Base-by-base conservation (phyloP, 2,113 vertebrate species). In the Illadopsis cleaveri region DNA sequence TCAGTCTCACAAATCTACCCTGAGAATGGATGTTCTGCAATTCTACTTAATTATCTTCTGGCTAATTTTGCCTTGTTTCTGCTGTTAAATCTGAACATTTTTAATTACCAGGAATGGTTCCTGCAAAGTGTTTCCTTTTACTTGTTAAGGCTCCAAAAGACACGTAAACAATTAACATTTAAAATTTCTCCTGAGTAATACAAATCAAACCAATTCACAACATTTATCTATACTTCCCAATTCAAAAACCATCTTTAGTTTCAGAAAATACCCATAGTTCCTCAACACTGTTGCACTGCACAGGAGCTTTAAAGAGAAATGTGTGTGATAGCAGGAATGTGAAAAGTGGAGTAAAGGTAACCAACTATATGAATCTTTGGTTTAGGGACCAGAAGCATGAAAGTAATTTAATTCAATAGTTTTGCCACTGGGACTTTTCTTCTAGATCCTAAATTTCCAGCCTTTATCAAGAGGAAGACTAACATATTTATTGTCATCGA, bases 21-120 rank as follows among this genome's bases (percentile, higher is more conserved):
- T 57, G 15, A 80, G 44, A 94, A 96, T 3, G 68, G 62, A 80
- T 85, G 84, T 33, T 91, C 33, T 82, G 37, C 19, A 86, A 69
- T 91, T 77, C 50, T 80, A 23, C 76, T 91, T 86, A 69, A 82
- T 93, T 96, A 51, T 88, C 78, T 85, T 85, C 66, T 77, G 35
- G 45, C 4, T 80, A 93, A 93, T 91, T 93, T 93, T 85, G 18
- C 73, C 19, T 90, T 90, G 10, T 62, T 90, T 94, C 58, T 91
- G 27, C 47, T 87, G 35, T 62, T 91, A 88, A 91, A 86, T 31
- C 13, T 44, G 45, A 85, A 69, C 23, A 33, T 35, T 82, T 84
- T 82, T 72, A 90, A 94, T 82, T 33, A 70, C 6, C 12, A 69
- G 58, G 14, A 66, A 73, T 86, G 57, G 9, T 10, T 93, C 17